Conservation (phyloP, 2,797 vertebrate genomes). For the Coluber constrictor region DNA sequence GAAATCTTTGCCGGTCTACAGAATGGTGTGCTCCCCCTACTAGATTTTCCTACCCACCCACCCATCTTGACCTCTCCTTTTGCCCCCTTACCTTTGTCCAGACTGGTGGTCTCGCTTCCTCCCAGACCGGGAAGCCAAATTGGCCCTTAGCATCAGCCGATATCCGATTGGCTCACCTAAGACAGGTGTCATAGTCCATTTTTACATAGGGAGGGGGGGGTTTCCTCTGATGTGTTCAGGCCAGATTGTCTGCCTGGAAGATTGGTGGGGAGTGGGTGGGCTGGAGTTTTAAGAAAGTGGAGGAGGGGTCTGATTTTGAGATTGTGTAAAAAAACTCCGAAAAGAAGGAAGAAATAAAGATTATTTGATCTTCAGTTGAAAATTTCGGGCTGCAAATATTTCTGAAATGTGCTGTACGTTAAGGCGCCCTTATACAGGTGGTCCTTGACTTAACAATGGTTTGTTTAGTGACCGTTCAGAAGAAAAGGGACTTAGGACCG, state of each 20-base stretch:
- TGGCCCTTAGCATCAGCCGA: neutral
- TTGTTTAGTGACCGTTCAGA: no score
- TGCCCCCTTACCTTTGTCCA: neutral
- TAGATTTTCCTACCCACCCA: neutral
- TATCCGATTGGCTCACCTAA: neutral
- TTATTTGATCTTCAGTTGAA: neutral
- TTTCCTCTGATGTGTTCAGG: neutral
- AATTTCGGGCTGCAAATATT: neutral
- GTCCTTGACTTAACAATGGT: no score
- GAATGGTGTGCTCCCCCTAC: no score
- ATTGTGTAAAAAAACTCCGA: neutral
- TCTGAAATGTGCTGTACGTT: no score
- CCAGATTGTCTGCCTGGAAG: neutral
- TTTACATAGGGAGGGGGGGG: neutral
- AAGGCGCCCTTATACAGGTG: no score
- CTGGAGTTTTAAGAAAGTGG: neutral
- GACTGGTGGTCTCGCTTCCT: neutral
- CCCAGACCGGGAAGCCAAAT: neutral
- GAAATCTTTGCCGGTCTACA: neutral
- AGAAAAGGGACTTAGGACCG: no score
- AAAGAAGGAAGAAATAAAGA: neutral
- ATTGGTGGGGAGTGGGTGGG: neutral
- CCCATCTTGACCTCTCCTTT: no score
- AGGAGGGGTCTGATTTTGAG: neutral
- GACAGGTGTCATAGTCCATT: conserved; percentile 15